Percentiles rank a stretch among this genome's conserved stretches.
phyloP scores from a whole-genome alignment of 2,888 invertebrate species.

The Lapara coniferarum region DNA sequence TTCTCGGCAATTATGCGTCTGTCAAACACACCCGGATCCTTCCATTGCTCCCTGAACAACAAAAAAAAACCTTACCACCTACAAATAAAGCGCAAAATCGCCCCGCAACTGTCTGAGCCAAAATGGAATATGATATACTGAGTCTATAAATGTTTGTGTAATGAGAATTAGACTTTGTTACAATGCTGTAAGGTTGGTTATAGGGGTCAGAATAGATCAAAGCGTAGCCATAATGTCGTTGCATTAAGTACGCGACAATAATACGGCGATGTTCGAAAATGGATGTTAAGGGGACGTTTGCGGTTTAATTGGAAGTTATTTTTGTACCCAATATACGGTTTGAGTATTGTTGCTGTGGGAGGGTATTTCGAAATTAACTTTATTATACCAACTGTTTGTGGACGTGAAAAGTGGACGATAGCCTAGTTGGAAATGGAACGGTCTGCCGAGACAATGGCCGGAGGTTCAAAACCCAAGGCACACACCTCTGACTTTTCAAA shows the following conservation, averaged over 20 bases:
- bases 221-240: constrained; percentile 60
- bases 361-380: too few relatives aligned
- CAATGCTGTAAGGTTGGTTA: constrained; percentile 44
- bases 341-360: not conserved
- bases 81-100: not conserved
- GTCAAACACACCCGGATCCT: constrained; percentile 69
- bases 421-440: too few relatives aligned
- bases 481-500: too few relatives aligned
- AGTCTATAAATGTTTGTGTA: constrained; percentile 15
- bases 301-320: constrained; percentile 26
- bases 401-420: too few relatives aligned
- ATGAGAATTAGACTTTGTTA: constrained; percentile 42
- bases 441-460: too few relatives aligned
- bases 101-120: not conserved
- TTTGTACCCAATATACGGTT: not conserved
- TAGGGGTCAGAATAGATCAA: constrained; percentile 62
- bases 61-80: constrained; percentile 42
- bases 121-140: constrained; percentile 25
- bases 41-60: constrained; percentile 31
- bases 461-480: too few relatives aligned
- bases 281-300: constrained; percentile 58
- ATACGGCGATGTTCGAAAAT: constrained; percentile 68
- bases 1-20: constrained; percentile 79
- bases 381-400: not conserved
- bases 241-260: constrained; percentile 73